phyloP scores from a whole-genome alignment of 2,888 invertebrate genomes.

The Pseudeuparius sepicola region DNA sequence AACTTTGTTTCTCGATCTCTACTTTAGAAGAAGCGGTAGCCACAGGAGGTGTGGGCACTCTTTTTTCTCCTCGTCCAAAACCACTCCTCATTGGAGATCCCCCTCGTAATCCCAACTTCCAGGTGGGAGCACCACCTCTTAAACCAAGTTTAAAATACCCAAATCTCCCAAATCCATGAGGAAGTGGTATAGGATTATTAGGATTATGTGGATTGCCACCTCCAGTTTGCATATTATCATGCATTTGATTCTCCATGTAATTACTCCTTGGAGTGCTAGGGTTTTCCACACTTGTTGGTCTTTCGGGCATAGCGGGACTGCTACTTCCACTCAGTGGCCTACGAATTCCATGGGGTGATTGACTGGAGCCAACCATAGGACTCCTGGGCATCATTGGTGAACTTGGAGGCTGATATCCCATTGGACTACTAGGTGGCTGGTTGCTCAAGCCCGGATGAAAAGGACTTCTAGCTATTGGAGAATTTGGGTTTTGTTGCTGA shows the following conservation, averaged over 20 bases:
- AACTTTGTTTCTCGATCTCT: slow-evolving; percentile 15
- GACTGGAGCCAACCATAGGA: slow-evolving; percentile 37
- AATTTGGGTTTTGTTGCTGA: slow-evolving; percentile 44
- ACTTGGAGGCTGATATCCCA: slow-evolving; percentile 43
- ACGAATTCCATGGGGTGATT: slow-evolving; percentile 46
- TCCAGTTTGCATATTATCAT: slow-evolving; percentile 20
- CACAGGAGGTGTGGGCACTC: slow-evolving; percentile 32
- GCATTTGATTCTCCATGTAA: slow-evolving; percentile 23
- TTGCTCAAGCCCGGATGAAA: slow-evolving; percentile 39
- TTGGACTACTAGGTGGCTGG: slow-evolving; percentile 42
- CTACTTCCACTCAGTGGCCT: slow-evolving; percentile 46
- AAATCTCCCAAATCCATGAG: slow-evolving; percentile 47
- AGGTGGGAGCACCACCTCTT: slow-evolving; percentile 51
- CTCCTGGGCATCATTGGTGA: slow-evolving; percentile 39
- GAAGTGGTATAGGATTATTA: slow-evolving; percentile 46
- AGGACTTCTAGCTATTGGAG: slow-evolving; percentile 49
- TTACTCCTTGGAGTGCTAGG: slow-evolving; percentile 45
- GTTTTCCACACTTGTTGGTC: slow-evolving; percentile 51
- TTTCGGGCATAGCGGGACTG: slow-evolving; percentile 46
- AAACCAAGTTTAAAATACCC: slow-evolving; percentile 52
- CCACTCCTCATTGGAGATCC: slow-evolving; percentile 57
- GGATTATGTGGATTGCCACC: slow-evolving; percentile 45
- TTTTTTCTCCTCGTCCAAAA: slow-evolving; percentile 38
- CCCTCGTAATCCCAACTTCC: slow-evolving; percentile 51
- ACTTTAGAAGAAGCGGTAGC: slow-evolving; percentile 13